phyloP scores from a whole-genome alignment of 2,888 invertebrate genomes.

The Crematogaster levior region DNA sequence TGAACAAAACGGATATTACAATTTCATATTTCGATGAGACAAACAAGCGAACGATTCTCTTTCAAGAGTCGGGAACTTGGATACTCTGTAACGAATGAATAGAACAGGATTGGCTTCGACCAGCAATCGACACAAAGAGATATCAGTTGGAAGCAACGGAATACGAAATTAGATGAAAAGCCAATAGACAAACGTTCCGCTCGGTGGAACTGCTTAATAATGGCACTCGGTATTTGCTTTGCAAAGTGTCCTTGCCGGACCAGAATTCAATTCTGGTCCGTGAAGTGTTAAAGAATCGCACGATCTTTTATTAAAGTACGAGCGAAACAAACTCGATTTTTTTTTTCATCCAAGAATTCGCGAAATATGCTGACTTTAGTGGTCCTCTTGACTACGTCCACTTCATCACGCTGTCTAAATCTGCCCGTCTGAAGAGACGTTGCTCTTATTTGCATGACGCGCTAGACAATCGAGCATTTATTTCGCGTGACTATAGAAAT shows the following conservation, averaged over 20 bases:
- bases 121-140: background rate
- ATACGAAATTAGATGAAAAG: conserved; percentile 25
- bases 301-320: background rate
- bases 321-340: background rate
- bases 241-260: conserved; percentile 5
- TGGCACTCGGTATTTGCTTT: conserved; percentile 32
- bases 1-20: background rate
- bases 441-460: background rate
- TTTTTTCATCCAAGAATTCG: background rate
- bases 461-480: conserved; percentile 27
- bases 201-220: conserved; percentile 34
- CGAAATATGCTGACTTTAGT: background rate
- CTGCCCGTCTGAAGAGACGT: background rate
- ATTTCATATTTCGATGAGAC: background rate
- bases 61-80: background rate
- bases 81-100: background rate
- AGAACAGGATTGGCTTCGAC: background rate
- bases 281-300: background rate
- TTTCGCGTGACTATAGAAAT: conserved; percentile 9
- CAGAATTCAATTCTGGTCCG: conserved; percentile 8
- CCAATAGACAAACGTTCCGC: conserved; percentile 19
- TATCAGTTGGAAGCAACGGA: background rate
- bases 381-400: conserved; percentile 35
- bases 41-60: background rate
- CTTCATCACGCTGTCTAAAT: conserved; percentile 29